Evolutionary conservation across 2,888 invertebrate species (phyloP).

Genomic region (Nemotelus nigrinus): DNA sequence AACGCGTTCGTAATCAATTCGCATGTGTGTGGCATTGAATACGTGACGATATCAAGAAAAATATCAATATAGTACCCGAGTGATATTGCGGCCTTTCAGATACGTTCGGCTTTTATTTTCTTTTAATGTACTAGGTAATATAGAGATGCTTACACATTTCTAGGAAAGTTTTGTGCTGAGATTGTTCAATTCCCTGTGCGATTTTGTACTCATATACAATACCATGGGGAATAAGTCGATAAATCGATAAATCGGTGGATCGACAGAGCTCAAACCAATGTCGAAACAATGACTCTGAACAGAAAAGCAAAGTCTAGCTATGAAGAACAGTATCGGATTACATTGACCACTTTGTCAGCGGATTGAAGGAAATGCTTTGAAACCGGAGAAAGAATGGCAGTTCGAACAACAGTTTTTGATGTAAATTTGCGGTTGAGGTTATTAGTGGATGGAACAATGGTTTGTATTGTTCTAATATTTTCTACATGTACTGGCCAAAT

Average conservation of each 20-base stretch:
- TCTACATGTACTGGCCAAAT: too few relatives aligned
- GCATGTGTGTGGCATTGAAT: slow-evolving; percentile 2
- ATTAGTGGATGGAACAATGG: too few relatives aligned
- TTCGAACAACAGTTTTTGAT: too few relatives aligned
- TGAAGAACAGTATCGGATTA: slow-evolving; percentile 26
- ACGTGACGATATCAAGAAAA: too few relatives aligned
- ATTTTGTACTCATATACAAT: not conserved
- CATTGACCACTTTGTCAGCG: not conserved
- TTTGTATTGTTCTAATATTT: too few relatives aligned
- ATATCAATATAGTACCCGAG: too few relatives aligned
- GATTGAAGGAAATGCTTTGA: slow-evolving; percentile 10
- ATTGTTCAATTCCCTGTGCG: not conserved
- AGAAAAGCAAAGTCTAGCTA: not conserved
- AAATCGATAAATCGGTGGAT: not conserved
- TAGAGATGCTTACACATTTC: slow-evolving; percentile 14
- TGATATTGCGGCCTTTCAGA: too few relatives aligned
- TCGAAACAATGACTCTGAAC: too few relatives aligned
- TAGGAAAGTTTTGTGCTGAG: slow-evolving; percentile 5
- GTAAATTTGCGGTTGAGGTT: too few relatives aligned
- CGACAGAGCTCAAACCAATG: too few relatives aligned
- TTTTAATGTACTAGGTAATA: not conserved
- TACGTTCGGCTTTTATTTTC: too few relatives aligned
- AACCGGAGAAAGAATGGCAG: too few relatives aligned
- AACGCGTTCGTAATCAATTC: not conserved
- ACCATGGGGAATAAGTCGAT: slow-evolving; percentile 4